These are phyloP conservation scores for Ovis aries DNA, from an alignment of 2,113 vertebrate genomes.

Conservation along the genomic window DNA sequence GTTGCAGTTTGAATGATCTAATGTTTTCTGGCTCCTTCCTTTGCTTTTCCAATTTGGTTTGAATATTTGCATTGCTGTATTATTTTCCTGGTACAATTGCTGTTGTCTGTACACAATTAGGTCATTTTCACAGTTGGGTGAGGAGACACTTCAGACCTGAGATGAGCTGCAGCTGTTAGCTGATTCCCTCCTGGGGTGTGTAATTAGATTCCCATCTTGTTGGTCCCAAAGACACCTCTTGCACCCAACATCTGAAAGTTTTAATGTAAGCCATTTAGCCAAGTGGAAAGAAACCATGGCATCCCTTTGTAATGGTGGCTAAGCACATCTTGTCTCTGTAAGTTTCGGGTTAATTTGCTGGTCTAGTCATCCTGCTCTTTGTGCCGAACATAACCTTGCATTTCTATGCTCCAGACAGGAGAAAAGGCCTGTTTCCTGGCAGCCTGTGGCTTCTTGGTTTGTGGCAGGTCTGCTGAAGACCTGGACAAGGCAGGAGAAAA, in stretches of 20 bases:
- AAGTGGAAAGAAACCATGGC: background rate
- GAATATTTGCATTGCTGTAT: slow-evolving; percentile 66
- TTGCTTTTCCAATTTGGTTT: slow-evolving; percentile 65
- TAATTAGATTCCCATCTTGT: background rate
- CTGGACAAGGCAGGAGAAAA: background rate
- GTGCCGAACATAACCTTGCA: background rate
- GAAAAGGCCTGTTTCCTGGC: background rate
- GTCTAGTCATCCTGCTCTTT: background rate
- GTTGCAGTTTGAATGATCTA: slow-evolving; percentile 67
- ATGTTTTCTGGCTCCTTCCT: slow-evolving; percentile 69
- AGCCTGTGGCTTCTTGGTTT: background rate
- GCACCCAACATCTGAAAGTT: background rate
- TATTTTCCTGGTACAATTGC: slow-evolving; percentile 56
- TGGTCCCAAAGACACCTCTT: background rate
- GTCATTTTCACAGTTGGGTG: slow-evolving; percentile 50
- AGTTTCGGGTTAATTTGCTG: background rate
- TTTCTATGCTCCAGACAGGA: slow-evolving; percentile 2
- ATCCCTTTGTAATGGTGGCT: background rate
- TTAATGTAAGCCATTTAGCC: background rate
- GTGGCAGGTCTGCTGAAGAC: background rate
- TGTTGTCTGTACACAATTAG: slow-evolving; percentile 55
- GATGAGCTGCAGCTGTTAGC: slow-evolving; percentile 26
- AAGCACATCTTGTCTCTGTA: slow-evolving; percentile 26
- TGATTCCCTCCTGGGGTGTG: background rate
- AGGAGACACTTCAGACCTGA: slow-evolving; percentile 39